Conservation (phyloP, 2,888 invertebrate genomes). For the Drosophila kuntzei region DNA sequence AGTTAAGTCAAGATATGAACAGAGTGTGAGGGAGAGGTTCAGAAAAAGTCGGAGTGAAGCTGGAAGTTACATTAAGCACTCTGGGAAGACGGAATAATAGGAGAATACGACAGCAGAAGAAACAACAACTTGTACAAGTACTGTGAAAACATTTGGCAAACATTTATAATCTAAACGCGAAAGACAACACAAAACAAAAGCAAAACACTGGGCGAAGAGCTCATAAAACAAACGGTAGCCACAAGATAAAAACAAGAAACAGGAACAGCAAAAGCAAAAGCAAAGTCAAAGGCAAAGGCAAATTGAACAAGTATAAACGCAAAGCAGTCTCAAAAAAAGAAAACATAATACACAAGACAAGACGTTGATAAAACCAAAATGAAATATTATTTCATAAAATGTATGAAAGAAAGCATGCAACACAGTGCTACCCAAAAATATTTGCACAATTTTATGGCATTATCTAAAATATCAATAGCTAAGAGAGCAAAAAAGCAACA, state of each 20-base stretch:
- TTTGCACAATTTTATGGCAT: constrained; percentile 69
- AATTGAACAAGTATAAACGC: constrained; percentile 50
- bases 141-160: constrained; percentile 63
- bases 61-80: constrained; percentile 10
- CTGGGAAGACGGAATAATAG: constrained; percentile 28
- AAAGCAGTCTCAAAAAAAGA: constrained; percentile 5
- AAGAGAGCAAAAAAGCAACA: constrained; percentile 12
- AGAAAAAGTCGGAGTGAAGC: background rate
- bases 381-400: constrained; percentile 48
- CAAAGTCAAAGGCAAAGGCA: constrained; percentile 31
- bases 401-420: constrained; percentile 32
- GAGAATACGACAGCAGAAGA: constrained; percentile 26
- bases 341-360: constrained; percentile 18
- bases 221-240: constrained; percentile 43
- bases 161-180: constrained; percentile 70
- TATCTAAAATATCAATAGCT: constrained; percentile 65
- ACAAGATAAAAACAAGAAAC: constrained; percentile 45
- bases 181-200: constrained; percentile 64
- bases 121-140: constrained; percentile 25
- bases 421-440: constrained; percentile 56
- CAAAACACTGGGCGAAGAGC: constrained; percentile 35
- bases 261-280: constrained; percentile 34
- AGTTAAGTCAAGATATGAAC: constrained; percentile 17
- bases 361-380: constrained; percentile 46
- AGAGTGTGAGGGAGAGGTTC: background rate